Conservation (phyloP, 2,888 invertebrate genomes). For the Silvanus unidentatus region DNA sequence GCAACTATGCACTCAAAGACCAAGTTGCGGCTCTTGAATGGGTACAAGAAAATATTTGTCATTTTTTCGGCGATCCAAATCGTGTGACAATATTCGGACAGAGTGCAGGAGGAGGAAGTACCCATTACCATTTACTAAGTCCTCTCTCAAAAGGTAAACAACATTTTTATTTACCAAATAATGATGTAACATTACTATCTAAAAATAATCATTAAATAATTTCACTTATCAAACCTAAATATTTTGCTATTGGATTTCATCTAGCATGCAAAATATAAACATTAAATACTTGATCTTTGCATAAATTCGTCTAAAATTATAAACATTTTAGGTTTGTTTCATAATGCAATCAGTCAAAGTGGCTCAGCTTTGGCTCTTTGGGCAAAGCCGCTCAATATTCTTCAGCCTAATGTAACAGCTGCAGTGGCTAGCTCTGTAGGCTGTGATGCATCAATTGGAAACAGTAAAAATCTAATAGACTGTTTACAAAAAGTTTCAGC, state of each 20-base stretch:
- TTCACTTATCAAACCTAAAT: neutral
- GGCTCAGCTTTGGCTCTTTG: conserved; percentile 46
- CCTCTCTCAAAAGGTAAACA: conserved; percentile 39
- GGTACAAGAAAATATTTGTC: conserved; percentile 45
- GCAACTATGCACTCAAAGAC: conserved; percentile 51
- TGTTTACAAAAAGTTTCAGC: conserved; percentile 46
- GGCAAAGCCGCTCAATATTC: conserved; percentile 34
- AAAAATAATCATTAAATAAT: neutral
- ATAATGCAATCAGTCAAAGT: conserved; percentile 47
- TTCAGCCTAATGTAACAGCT: conserved; percentile 31
- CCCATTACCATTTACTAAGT: conserved; percentile 49
- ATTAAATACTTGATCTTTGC: no score
- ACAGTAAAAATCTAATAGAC: conserved; percentile 38
- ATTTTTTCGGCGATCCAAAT: conserved; percentile 46
- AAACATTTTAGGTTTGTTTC: conserved; percentile 47
- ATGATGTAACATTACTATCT: neutral
- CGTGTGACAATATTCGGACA: conserved; percentile 49
- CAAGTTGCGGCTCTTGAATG: conserved; percentile 47
- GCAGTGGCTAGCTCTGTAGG: conserved; percentile 44
- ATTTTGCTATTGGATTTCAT: no score
- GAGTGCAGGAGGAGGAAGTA: conserved; percentile 48
- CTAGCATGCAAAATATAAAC: no score
- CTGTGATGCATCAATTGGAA: conserved; percentile 32
- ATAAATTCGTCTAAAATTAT: no score
- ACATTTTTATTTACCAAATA: neutral